Base-by-base conservation (phyloP, 1,140 invertebrate genomes). In the Ephestia elutella region DNA sequence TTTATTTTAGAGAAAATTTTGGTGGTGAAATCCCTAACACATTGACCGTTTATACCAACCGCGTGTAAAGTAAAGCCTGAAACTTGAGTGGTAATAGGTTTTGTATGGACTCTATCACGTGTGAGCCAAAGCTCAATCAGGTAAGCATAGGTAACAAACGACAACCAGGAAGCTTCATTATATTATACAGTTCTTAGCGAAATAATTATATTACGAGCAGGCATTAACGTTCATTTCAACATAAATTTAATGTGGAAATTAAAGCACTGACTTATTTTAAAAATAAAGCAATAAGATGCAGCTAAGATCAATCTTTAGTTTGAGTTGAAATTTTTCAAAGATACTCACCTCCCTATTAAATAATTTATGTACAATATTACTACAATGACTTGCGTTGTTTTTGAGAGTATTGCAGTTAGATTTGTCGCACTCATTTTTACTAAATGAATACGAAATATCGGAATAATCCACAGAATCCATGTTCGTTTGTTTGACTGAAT, bases 341-440 rank as follows among this genome's bases (percentile, higher is more conserved):
- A 44, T 25, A 73, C 81, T 80, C 78, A 85, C 85, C 80, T 87
- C 82, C 70, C 85, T 80, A 69, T 86, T 82, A 73, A 87, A 85
- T 73, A 87, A 73, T 66, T 86, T 87, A 70, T 86, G 73, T 54
- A 86, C 75, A 57, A 87, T 83, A 73, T 86, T 87, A 65, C 59
- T 77, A 70, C 69, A 73, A 59, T 68, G 63, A 61, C 20, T 62
- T 68, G 71, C 70, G 58, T 68, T 75, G 57, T 70, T 71, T 59
- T 57, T 70, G 56, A 63, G 65, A 67, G 60, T 73, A 78, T 71
- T 79, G 56, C 5, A 62, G 65, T 68, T 71, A 59, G 59, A 63
- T 71, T 78, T 80, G 60, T 65, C 66, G 56, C 60, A 70, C 70
- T 76, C 75, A 82, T 79, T 81, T 73, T 74, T 70, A 65, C 48